Percentiles rank a stretch among this genome's conserved stretches.
phyloP scores from a whole-genome alignment of 1,140 invertebrate genomes.

The Drosophila leontia region DNA sequence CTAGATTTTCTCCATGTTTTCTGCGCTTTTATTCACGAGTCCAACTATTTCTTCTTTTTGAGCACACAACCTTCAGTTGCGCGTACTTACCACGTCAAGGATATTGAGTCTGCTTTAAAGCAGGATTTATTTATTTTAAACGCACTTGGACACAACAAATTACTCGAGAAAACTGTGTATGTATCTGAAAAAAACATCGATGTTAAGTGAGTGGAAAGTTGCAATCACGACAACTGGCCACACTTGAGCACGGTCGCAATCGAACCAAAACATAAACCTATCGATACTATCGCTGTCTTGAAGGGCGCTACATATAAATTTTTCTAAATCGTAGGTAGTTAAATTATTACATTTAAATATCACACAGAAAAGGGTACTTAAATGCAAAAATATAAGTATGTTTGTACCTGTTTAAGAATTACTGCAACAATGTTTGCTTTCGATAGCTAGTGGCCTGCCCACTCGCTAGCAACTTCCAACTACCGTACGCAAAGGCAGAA shows the following conservation, averaged over 20 bases:
- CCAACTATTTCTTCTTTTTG: background rate
- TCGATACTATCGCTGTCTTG: background rate
- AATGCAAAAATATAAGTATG: background rate
- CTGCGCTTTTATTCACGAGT: background rate
- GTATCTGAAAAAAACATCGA: conserved; percentile 17
- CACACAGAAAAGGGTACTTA: background rate
- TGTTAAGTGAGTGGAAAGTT: background rate
- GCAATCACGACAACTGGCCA: background rate
- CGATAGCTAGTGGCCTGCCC: background rate
- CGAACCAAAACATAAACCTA: background rate
- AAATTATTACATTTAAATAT: background rate
- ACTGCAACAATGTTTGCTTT: background rate
- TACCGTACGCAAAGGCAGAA: background rate
- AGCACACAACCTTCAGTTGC: background rate
- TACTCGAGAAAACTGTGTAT: conserved; percentile 41
- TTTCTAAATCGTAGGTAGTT: too few relatives aligned
- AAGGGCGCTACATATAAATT: background rate
- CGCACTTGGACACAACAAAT: conserved; percentile 38
- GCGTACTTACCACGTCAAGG: conserved; percentile 64
- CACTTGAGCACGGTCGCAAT: background rate
- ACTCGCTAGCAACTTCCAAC: background rate
- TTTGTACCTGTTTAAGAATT: background rate
- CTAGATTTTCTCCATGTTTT: conserved; percentile 13
- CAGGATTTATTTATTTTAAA: conserved; percentile 61
- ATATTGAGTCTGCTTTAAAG: conserved; percentile 59